Evolutionary conservation across 2,888 invertebrate genomes (phyloP), one percentile per base, ranked within the genome.

Genomic region (Cryptosula pallasiana): DNA sequence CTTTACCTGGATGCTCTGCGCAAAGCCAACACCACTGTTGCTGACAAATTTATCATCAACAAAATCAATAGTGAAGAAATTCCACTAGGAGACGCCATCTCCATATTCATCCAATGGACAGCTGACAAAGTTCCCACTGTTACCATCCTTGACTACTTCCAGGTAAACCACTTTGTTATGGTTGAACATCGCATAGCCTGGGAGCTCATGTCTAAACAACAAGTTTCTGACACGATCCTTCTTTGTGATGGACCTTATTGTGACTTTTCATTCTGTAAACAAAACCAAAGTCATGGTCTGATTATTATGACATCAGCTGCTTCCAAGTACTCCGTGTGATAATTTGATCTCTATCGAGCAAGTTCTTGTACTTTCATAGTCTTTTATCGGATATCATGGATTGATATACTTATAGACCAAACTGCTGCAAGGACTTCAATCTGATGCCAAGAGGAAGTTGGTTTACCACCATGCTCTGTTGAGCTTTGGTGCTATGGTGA

Each of bases 401-500:
- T n/a, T n/a, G n/a, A n/a, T n/a, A n/a, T n/a, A 45, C 20, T 45
- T 45, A 45, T 45, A 45, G 45, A 5, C 5, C 5, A 45, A 45
- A 20, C 20, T 45, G 9, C 45, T 45, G 45, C 45, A 5, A 45
- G 45, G 9, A 13, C 45, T 45, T 20, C 45, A 45, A 20, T 45
- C 45, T 20, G 20, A 45, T n/a, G n/a, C n/a, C n/a, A n/a, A n/a
- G n/a, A n/a, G n/a, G 20, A 45, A 5, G 45, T 45, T 45, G 9
- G 9, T 32, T 3, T 32, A 63, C 32, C 27, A 32, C 2, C 63
- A 63, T 32, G 32, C 63, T 34, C 13, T 34, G 63, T 32, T 63
- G 25, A 13, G 32, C 27, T 32, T 63, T 63, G 63, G 63, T 9
- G 2, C 63, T n/a, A 63, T 63, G 63, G 63, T 63, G 27, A 63